Conservation (phyloP, 1,140 invertebrate species). For the Dendrolimus punctatus region DNA sequence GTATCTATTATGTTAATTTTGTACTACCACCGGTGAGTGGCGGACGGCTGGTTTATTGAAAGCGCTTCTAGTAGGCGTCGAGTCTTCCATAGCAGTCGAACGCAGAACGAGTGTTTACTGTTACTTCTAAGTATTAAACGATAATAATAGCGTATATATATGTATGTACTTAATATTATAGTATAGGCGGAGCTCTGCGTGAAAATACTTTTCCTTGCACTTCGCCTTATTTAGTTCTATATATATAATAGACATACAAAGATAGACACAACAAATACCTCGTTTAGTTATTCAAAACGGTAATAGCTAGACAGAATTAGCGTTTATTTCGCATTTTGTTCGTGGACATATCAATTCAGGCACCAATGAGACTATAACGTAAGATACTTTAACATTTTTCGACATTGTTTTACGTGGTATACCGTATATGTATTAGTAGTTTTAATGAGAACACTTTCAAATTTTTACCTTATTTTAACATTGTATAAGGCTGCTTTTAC, state of each 20-base stretch:
- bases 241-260: slow-evolving; percentile 14
- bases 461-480: too few relatives aligned
- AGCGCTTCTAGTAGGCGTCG: slow-evolving; percentile 67
- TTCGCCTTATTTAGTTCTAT: slow-evolving; percentile 44
- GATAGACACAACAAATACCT: slow-evolving; percentile 68
- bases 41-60: slow-evolving; percentile 61
- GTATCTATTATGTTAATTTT: too few relatives aligned
- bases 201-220: slow-evolving; percentile 33
- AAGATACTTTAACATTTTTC: slow-evolving; percentile 58
- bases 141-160: slow-evolving; percentile 67
- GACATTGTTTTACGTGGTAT: slow-evolving; percentile 44
- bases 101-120: slow-evolving; percentile 52
- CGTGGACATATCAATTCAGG: slow-evolving; percentile 68
- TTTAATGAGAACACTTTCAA: slow-evolving; percentile 11
- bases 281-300: slow-evolving; percentile 62
- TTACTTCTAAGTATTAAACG: slow-evolving; percentile 67
- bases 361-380: slow-evolving; percentile 65
- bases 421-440: slow-evolving; percentile 12
- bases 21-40: slow-evolving; percentile 28
- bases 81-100: slow-evolving; percentile 69
- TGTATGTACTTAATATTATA: slow-evolving; percentile 28
- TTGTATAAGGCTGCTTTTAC: too few relatives aligned
- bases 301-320: slow-evolving; percentile 58
- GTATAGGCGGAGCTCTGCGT: slow-evolving; percentile 43
- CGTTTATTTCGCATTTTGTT: slow-evolving; percentile 65